These are phyloP conservation scores for Alaudala cheleensis DNA, from an alignment of 2,113 vertebrate species.

Conservation along the genomic window DNA sequence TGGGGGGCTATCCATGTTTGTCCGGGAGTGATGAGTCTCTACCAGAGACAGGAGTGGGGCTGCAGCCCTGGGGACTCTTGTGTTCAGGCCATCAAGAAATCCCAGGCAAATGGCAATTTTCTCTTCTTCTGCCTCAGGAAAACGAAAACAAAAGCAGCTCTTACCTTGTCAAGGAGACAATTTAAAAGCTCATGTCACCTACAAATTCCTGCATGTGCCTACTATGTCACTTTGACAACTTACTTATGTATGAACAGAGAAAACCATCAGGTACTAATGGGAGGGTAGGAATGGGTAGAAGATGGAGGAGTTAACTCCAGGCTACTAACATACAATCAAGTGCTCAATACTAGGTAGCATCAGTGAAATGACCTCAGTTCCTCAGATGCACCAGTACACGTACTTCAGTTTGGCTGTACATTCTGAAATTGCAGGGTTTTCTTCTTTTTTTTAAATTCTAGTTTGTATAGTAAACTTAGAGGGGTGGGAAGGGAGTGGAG, in stretches of 20 bases:
- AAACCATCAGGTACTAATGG: background rate
- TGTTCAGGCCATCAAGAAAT: background rate
- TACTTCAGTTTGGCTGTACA: background rate
- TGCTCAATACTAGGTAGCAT: background rate
- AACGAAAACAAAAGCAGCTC: background rate
- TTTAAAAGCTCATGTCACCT: background rate
- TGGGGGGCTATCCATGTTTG: background rate
- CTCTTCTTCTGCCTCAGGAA: background rate
- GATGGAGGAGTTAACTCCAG: background rate
- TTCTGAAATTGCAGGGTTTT: background rate
- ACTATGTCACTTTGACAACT: background rate
- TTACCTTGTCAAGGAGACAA: background rate
- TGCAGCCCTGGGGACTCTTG: background rate
- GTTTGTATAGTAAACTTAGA: background rate
- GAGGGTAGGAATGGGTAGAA: background rate
- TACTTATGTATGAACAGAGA: background rate
- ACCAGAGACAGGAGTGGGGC: background rate
- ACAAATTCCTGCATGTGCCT: background rate
- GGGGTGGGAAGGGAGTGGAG: background rate
- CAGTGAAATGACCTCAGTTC: background rate
- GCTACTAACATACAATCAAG: background rate
- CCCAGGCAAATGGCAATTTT: background rate
- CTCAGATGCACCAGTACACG: background rate
- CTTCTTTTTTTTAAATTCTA: background rate
- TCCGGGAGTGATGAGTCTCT: fast-evolving